Conservation (phyloP, 2,888 invertebrate species). For the Chrysina gloriosa region DNA sequence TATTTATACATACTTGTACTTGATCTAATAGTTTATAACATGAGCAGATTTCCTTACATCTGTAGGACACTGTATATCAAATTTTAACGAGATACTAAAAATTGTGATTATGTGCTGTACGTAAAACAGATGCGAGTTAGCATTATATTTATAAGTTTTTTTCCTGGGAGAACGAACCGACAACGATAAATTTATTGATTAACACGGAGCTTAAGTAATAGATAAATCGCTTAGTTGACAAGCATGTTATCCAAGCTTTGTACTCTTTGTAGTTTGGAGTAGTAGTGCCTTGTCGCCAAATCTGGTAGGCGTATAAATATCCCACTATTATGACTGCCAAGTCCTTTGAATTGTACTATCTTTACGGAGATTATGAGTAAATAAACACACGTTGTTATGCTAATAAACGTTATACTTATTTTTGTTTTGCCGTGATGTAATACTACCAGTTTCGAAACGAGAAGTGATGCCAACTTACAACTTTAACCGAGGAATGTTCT, state of each 20-base stretch:
- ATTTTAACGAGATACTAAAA: too few relatives aligned
- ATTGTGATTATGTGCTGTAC: too few relatives aligned
- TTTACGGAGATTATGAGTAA: neutral
- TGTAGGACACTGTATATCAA: too few relatives aligned
- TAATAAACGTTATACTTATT: neutral
- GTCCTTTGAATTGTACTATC: neutral
- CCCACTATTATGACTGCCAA: neutral
- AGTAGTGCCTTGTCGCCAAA: conserved; percentile 4
- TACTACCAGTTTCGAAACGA: neutral
- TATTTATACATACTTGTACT: too few relatives aligned
- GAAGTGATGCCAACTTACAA: neutral
- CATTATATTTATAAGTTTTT: too few relatives aligned
- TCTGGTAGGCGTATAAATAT: conserved; percentile 5
- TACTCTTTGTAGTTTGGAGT: neutral
- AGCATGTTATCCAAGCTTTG: neutral
- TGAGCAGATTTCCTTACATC: too few relatives aligned
- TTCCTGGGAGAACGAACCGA: neutral
- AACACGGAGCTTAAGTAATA: neutral
- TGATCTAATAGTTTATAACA: too few relatives aligned
- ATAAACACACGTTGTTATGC: neutral
- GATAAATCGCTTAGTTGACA: neutral
- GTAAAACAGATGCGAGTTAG: too few relatives aligned
- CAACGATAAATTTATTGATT: conserved; percentile 1
- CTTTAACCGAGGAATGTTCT: neutral
- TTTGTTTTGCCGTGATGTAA: neutral